phyloP scores from a whole-genome alignment of 2,888 invertebrate genomes.

The Polydrusus pterygomalis region DNA sequence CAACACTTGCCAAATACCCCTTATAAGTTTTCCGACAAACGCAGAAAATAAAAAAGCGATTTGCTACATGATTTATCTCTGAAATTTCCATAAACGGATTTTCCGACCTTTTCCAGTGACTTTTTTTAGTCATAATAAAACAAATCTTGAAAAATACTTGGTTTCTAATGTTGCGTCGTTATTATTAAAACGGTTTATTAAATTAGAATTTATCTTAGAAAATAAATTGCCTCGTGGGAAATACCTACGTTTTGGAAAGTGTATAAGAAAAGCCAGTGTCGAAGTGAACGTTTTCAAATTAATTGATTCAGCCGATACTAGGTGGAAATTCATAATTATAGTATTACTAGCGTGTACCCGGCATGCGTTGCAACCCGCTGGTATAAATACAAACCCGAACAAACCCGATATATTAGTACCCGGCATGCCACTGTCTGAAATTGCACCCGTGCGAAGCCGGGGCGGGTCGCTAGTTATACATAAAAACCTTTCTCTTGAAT shows the following conservation, averaged over 20 bases:
- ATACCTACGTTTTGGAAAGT: not conserved
- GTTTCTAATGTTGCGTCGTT: not conserved
- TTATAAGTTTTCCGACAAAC: not conserved
- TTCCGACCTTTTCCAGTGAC: not conserved
- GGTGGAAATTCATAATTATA: too few relatives aligned
- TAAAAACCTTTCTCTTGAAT: too few relatives aligned
- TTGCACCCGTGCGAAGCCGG: too few relatives aligned
- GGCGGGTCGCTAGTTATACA: too few relatives aligned
- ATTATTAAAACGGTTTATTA: constrained; percentile 1
- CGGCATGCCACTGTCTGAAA: too few relatives aligned
- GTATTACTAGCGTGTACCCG: too few relatives aligned
- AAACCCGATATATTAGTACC: too few relatives aligned
- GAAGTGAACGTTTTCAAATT: too few relatives aligned
- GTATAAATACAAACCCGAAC: too few relatives aligned
- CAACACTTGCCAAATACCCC: not conserved
- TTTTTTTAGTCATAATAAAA: not conserved
- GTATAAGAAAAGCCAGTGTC: too few relatives aligned
- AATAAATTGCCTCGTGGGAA: not conserved
- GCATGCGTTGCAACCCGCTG: too few relatives aligned
- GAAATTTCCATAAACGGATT: not conserved
- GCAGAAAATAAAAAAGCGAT: not conserved
- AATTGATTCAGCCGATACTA: too few relatives aligned
- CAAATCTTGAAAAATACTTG: not conserved
- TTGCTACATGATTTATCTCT: not conserved
- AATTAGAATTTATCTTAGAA: not conserved